phyloP scores from a whole-genome alignment of 2,888 invertebrate genomes.

The Lithosia quadra region DNA sequence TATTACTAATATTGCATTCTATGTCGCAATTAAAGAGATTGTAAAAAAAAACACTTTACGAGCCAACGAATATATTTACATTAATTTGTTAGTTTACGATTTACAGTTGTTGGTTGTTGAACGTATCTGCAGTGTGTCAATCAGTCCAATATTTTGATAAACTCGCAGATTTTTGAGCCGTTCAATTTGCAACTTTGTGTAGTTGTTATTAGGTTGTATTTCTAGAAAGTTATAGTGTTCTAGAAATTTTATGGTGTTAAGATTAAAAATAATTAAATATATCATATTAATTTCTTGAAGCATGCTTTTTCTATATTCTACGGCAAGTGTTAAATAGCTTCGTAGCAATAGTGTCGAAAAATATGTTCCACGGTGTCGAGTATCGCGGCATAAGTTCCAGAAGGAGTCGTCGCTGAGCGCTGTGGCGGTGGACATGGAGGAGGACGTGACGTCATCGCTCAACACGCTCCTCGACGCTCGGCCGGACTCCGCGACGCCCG shows the following conservation, averaged over 20 bases:
- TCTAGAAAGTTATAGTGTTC: neutral
- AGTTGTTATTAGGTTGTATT: neutral
- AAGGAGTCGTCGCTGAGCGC: slow-evolving; percentile 93
- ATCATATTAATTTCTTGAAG: neutral
- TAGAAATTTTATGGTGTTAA: neutral
- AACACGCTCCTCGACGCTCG: slow-evolving; percentile 95
- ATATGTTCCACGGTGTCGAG: slow-evolving; percentile 36
- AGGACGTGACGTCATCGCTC: slow-evolving; percentile 96
- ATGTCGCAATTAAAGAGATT: neutral
- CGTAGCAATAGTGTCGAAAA: neutral
- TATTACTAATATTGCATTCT: neutral
- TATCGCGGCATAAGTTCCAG: slow-evolving; percentile 82
- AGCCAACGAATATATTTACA: neutral
- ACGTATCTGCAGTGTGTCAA: slow-evolving; percentile 4
- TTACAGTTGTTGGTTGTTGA: neutral
- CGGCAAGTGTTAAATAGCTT: neutral
- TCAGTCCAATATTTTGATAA: neutral
- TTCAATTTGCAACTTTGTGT: neutral
- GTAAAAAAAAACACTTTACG: neutral
- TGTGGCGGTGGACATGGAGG: slow-evolving; percentile 96
- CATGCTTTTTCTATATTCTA: neutral
- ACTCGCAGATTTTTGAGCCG: neutral
- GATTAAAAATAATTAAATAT: neutral
- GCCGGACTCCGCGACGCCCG: slow-evolving; percentile 84
- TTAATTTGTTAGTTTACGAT: neutral